Percentiles rank a stretch among this genome's conserved stretches.
These are phyloP conservation scores for Drosophila acutilabella DNA, from an alignment of 2,888 invertebrate genomes.

Conservation along the genomic window DNA sequence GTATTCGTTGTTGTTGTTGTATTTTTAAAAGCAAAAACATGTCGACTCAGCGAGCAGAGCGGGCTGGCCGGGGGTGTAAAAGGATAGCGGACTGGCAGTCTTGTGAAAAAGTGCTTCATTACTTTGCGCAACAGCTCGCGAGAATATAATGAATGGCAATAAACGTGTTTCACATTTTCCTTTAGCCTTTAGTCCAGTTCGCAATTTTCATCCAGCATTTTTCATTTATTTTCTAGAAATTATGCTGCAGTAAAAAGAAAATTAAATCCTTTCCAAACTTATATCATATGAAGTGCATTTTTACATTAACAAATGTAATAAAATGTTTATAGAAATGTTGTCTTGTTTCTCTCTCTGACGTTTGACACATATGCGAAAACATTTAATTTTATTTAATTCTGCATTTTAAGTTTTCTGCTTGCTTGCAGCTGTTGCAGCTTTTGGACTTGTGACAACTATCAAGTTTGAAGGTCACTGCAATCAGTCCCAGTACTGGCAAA, in stretches of 20 bases:
- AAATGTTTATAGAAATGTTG: slow-evolving; percentile 26
- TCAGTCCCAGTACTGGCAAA: slow-evolving; percentile 6
- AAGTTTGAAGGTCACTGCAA: slow-evolving; percentile 50
- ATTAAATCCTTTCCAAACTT: background rate
- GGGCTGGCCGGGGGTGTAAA: slow-evolving; percentile 34
- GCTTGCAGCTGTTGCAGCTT: slow-evolving; percentile 24
- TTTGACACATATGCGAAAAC: slow-evolving; percentile 9
- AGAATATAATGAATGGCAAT: slow-evolving; percentile 81
- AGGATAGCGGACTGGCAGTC: slow-evolving; percentile 41
- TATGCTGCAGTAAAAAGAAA: slow-evolving; percentile 10
- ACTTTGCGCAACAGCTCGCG: slow-evolving; percentile 82
- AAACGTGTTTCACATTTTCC: slow-evolving; percentile 80
- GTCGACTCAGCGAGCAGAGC: slow-evolving; percentile 11
- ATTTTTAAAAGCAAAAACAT: slow-evolving; percentile 54
- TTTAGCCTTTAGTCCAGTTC: slow-evolving; percentile 26
- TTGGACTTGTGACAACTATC: slow-evolving; percentile 29
- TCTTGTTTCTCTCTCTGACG: background rate
- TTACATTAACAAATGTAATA: slow-evolving; percentile 23
- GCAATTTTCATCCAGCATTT: slow-evolving; percentile 47
- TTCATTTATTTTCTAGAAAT: slow-evolving; percentile 49
- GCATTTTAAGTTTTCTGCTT: slow-evolving; percentile 9
- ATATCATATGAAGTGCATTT: slow-evolving; percentile 12
- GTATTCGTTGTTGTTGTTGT: slow-evolving; percentile 9
- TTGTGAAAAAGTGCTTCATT: slow-evolving; percentile 73
- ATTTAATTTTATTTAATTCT: slow-evolving; percentile 11